A percentile compares a stretch with the other conserved stretches of the same genome.
phyloP scores from a whole-genome alignment of 2,888 invertebrate genomes.

The Oegoconia quadripuncta region DNA sequence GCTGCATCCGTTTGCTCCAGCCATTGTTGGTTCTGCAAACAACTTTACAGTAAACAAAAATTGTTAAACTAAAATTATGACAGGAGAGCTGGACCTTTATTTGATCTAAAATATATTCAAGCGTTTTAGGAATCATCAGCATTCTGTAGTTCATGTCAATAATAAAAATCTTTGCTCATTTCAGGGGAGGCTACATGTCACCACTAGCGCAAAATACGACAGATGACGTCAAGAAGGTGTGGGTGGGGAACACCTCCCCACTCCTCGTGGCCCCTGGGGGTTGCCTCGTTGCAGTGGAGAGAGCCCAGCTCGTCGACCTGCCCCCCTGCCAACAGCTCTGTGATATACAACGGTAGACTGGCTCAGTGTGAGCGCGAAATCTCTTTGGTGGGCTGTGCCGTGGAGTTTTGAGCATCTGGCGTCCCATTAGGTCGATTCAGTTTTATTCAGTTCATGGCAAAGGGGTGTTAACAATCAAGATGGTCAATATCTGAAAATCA shows the following conservation, averaged over 20 bases:
- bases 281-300: constrained; percentile 64
- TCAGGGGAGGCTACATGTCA: constrained; percentile 70
- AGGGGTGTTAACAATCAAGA: too few relatives aligned
- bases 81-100: too few relatives aligned
- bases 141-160: too few relatives aligned
- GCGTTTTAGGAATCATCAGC: too few relatives aligned
- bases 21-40: too few relatives aligned
- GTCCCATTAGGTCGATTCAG: not conserved
- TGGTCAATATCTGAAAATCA: too few relatives aligned
- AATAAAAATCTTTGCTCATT: constrained; percentile 26
- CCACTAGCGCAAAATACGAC: constrained; percentile 53
- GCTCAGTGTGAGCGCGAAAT: constrained; percentile 28
- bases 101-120: too few relatives aligned
- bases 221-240: constrained; percentile 71
- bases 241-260: constrained; percentile 61
- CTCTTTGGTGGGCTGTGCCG: constrained; percentile 49
- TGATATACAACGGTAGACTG: constrained; percentile 70
- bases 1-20: too few relatives aligned
- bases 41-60: too few relatives aligned
- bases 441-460: not conserved
- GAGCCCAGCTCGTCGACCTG: constrained; percentile 60
- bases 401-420: constrained; percentile 20
- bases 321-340: constrained; percentile 49
- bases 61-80: too few relatives aligned
- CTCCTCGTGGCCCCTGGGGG: constrained; percentile 62